A percentile compares a stretch with the other conserved stretches of the same genome.
Conservation (phyloP, 2,888 invertebrate species). For the Metacarcinus magister region DNA sequence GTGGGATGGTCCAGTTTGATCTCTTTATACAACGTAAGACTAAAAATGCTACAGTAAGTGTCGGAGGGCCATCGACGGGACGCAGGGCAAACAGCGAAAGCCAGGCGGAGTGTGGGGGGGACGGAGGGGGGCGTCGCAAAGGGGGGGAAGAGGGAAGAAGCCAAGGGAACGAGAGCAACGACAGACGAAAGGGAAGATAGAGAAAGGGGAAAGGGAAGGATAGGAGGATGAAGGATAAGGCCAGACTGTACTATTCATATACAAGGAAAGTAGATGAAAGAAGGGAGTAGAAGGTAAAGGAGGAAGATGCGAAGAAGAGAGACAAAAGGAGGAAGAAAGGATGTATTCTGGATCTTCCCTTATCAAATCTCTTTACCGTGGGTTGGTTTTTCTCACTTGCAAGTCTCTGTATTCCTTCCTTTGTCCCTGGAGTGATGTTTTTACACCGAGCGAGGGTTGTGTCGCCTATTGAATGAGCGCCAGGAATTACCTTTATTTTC, state of each 20-base stretch:
- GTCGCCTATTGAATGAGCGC: neutral
- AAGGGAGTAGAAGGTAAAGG: neutral
- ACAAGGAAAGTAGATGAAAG: neutral
- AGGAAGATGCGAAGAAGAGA: neutral
- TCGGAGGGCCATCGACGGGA: neutral
- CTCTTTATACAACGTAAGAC: slow-evolving; percentile 29
- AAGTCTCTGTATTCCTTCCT: neutral
- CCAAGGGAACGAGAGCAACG: neutral
- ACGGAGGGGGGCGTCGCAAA: neutral
- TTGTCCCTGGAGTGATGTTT: neutral
- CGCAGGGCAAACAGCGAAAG: neutral
- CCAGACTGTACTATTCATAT: neutral
- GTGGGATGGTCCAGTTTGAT: neutral
- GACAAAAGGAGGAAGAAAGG: neutral
- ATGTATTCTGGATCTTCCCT: neutral
- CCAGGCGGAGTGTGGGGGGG: neutral
- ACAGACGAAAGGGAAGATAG: neutral
- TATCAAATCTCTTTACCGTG: neutral
- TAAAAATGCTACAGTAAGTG: neutral
- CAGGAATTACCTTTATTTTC: neutral
- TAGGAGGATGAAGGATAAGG: neutral
- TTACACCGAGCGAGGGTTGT: neutral
- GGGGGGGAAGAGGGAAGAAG: neutral
- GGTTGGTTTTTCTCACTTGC: neutral
- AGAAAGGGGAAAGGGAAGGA: neutral